Conservation (phyloP, 1,140 invertebrate genomes). For the Lepidurus packardi region DNA sequence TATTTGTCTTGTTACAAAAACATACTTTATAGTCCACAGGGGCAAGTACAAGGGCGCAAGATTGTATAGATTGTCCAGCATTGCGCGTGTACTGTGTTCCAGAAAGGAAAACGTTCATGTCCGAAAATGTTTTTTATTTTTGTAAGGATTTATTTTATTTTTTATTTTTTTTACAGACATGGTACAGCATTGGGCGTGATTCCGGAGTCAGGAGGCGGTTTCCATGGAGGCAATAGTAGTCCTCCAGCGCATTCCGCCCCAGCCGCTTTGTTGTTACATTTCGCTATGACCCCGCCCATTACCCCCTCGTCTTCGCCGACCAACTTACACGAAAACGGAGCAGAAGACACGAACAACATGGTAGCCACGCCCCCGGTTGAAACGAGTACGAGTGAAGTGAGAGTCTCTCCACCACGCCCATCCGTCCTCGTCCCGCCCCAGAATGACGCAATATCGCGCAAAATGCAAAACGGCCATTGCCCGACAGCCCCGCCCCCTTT, state of each 20-base stretch:
- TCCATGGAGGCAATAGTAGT: constrained; percentile 11
- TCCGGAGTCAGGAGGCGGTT: not conserved
- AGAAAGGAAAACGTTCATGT: not conserved
- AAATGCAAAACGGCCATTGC: not conserved
- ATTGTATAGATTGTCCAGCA: not conserved
- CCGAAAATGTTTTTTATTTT: not conserved
- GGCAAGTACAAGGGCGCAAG: not conserved
- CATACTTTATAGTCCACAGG: not conserved
- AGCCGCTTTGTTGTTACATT: not conserved
- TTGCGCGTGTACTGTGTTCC: not conserved
- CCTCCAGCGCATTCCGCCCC: not conserved
- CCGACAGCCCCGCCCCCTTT: not conserved
- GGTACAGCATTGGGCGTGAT: not conserved
- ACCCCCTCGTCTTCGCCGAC: not conserved
- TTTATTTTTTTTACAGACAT: not conserved
- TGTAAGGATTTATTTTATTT: not conserved
- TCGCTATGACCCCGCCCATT: constrained; percentile 4
- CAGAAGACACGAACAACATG: not conserved
- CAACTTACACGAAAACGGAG: not conserved
- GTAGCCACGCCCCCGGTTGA: not conserved
- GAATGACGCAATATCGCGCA: not conserved
- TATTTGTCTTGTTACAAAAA: constrained; percentile 8
- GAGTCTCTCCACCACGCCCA: not conserved
- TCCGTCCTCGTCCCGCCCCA: not conserved
- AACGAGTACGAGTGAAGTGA: not conserved